phyloP scores from a whole-genome alignment of 2,113 vertebrate genomes.

The Ursus arctos region DNA sequence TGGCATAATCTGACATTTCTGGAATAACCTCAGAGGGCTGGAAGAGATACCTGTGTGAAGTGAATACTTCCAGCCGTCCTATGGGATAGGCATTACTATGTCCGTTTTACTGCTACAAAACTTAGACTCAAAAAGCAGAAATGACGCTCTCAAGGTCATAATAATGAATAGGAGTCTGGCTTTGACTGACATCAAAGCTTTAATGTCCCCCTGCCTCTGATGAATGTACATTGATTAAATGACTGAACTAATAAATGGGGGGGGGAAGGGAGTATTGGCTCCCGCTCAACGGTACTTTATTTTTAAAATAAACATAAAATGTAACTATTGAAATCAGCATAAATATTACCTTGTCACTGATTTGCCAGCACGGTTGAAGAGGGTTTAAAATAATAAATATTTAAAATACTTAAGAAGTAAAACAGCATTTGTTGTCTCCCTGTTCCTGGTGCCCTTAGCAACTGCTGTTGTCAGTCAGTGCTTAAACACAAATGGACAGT shows the following conservation, averaged over 20 bases:
- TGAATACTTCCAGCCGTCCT: background rate
- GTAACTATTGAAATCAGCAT: conserved; percentile 15
- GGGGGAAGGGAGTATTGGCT: background rate
- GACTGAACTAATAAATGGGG: background rate
- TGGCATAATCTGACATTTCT: background rate
- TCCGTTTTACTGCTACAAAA: background rate
- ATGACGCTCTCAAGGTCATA: background rate
- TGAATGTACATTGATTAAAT: background rate
- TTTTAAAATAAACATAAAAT: background rate
- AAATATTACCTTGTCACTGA: conserved; percentile 37
- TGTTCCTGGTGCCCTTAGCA: background rate
- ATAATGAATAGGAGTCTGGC: background rate
- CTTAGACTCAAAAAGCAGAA: conserved; percentile 7
- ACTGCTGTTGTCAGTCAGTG: background rate
- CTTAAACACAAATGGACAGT: background rate
- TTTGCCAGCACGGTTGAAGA: background rate
- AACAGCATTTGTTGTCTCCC: background rate
- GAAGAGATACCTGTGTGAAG: background rate
- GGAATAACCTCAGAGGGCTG: background rate
- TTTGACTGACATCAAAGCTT: background rate
- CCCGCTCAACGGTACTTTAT: background rate
- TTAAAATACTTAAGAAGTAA: background rate
- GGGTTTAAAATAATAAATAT: background rate
- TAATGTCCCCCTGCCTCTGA: background rate
- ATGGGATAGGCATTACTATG: background rate